Base-by-base conservation (phyloP, 2,888 invertebrate genomes). In the Bibio marci region DNA sequence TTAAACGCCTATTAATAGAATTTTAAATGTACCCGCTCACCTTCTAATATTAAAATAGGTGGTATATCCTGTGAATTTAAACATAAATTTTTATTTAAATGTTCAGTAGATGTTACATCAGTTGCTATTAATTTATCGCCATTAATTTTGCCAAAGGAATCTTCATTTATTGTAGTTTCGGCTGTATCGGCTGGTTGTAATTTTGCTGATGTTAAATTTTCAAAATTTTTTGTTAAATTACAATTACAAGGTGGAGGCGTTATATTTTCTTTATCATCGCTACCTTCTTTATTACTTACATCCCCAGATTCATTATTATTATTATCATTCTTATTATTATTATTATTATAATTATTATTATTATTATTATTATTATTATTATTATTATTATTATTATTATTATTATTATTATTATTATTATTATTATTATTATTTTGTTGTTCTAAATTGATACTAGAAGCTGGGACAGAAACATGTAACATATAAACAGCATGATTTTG, bases 41-140 rank as follows among this genome's bases (percentile, higher is more conserved):
- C 85, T 85, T 85, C 83, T 57, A 85, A 69, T 58, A 85, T 80
- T 54, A 85, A 73, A 65, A 85, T 81, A 59, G 80, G 71, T 64
- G 71, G 70, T 67, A 55, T 73, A 75, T 62, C 76, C 69, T 57
- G 73, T 67, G 57, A 72, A 66, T 48, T 71, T 63, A 58, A 68
- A 66, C 49, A 63, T 64, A 35, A 59, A 62, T 37, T 6, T 26
- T 6, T 13, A 4, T 13, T 17, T 6, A 22, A 8, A 22, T n/a
- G n/a, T 30, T 30, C 30, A 5, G 30, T 30, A 10, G 14, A 6
- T 6, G n/a, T 30, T 13, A 10, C 30, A n/a, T 30, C 30, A 30
- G 38, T 11, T n/a, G 30, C 18, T 25, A 26, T 12, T 14, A 22
- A 14, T 12, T 10, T 7, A 22, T 22, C 12, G 4, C 3, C n/a